phyloP scores from a whole-genome alignment of 2,113 vertebrate species.

The Nothocercus nigrocapillus region DNA sequence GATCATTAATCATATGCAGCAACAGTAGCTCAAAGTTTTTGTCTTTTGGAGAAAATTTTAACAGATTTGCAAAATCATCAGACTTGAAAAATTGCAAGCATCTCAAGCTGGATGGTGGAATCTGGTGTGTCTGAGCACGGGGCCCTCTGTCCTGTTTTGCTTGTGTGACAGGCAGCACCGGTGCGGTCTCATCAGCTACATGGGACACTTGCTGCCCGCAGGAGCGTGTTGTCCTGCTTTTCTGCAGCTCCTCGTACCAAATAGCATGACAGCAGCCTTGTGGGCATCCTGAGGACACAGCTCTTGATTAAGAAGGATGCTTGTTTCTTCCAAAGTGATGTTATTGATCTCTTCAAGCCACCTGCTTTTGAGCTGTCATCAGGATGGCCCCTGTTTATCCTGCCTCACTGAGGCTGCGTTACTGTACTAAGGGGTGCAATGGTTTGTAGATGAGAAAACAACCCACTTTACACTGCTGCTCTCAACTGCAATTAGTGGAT shows the following conservation, averaged over 20 bases:
- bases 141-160: accelerated
- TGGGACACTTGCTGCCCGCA: neutral
- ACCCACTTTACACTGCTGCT: neutral
- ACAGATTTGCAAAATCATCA: neutral
- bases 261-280: neutral
- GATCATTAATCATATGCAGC: neutral
- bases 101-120: neutral
- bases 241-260: neutral
- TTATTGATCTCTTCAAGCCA: neutral
- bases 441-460: neutral
- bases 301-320: neutral
- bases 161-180: accelerated
- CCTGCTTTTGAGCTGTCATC: neutral
- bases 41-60: neutral
- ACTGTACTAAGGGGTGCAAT: neutral
- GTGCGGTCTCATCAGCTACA: accelerated
- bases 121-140: accelerated
- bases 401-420: neutral
- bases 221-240: neutral
- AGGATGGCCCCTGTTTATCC: neutral
- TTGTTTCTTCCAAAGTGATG: neutral
- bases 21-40: neutral
- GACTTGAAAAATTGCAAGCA: neutral
- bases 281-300: neutral
- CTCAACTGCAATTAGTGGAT: neutral